Evolutionary conservation across 1,140 invertebrate species (phyloP).

Genomic region (Drosophila kanapiae): DNA sequence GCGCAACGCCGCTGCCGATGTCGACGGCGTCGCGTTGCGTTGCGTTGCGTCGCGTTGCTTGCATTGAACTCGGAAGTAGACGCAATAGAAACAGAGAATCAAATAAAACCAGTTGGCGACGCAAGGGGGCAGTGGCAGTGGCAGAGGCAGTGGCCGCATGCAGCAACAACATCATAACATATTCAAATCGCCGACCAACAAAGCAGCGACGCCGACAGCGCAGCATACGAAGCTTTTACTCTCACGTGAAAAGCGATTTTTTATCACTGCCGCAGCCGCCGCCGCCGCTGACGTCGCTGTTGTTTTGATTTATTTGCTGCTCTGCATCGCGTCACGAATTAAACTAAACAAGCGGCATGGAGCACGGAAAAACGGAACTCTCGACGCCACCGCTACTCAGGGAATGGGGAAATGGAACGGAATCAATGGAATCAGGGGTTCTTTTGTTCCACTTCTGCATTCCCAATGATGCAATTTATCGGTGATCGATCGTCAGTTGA

Average conservation of each 20-base stretch:
- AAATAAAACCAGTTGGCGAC: conserved; percentile 70
- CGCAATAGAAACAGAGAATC: conserved; percentile 81
- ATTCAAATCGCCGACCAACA: conserved; percentile 68
- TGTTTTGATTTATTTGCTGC: conserved; percentile 59
- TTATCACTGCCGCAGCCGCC: conserved; percentile 19
- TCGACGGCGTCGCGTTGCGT: conserved; percentile 6
- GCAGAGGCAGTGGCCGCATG: conserved; percentile 45
- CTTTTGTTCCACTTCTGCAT: not conserved
- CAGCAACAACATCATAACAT: conserved; percentile 79
- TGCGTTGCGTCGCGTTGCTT: conserved; percentile 40
- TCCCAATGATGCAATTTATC: conserved; percentile 1
- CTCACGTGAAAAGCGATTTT: conserved; percentile 74
- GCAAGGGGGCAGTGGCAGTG: conserved; percentile 8
- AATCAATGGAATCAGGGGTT: not conserved
- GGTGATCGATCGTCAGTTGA: not conserved
- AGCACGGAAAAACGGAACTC: conserved; percentile 43
- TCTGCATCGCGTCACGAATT: conserved; percentile 73
- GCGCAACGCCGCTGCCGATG: conserved; percentile 64
- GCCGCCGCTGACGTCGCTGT: conserved; percentile 6
- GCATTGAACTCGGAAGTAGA: conserved; percentile 82
- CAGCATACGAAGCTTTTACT: conserved; percentile 64
- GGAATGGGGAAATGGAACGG: conserved; percentile 10
- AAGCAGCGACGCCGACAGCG: conserved; percentile 20
- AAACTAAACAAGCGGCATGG: conserved; percentile 69
- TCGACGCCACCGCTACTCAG: conserved; percentile 25